Evolutionary conservation across 2,797 vertebrate species (phyloP).

Genomic region (Huso huso): DNA sequence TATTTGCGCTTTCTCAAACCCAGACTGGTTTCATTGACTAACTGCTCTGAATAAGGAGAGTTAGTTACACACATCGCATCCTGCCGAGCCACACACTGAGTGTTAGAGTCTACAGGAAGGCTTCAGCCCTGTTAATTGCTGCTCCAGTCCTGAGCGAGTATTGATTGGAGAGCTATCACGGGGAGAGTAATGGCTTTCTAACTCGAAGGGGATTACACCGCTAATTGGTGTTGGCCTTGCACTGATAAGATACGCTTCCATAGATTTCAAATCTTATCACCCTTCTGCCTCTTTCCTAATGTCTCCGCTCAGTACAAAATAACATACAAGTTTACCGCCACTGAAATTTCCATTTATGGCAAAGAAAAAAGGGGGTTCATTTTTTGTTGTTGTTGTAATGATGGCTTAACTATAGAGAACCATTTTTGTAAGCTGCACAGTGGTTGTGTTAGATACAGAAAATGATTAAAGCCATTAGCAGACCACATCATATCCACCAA

Average conservation of each 20-base stretch:
- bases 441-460: too few species aligned
- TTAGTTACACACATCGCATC: conserved; percentile 46
- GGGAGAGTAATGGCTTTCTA: conserved; percentile 65
- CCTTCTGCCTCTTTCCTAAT: conserved; percentile 37
- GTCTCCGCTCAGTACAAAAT: neutral
- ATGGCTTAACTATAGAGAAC: neutral
- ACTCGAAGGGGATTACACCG: conserved; percentile 68
- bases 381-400: neutral
- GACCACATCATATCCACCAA: too few species aligned
- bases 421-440: too few species aligned
- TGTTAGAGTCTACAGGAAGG: conserved; percentile 67
- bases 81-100: conserved; percentile 38
- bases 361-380: neutral
- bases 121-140: conserved; percentile 77
- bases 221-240: conserved; percentile 77
- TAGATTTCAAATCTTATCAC: conserved; percentile 50
- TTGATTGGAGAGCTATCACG: conserved; percentile 70
- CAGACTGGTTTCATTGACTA: conserved; percentile 47
- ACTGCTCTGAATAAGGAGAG: conserved; percentile 49
- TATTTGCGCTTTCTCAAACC: conserved; percentile 33
- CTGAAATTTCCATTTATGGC: too few species aligned
- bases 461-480: too few species aligned
- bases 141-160: conserved; percentile 66
- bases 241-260: conserved; percentile 72
- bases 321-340: too few species aligned